Percentiles rank a stretch among this genome's conserved stretches.
These are phyloP conservation scores for Avahi laniger DNA, from an alignment of 2,797 vertebrate genomes.

Conservation along the genomic window DNA sequence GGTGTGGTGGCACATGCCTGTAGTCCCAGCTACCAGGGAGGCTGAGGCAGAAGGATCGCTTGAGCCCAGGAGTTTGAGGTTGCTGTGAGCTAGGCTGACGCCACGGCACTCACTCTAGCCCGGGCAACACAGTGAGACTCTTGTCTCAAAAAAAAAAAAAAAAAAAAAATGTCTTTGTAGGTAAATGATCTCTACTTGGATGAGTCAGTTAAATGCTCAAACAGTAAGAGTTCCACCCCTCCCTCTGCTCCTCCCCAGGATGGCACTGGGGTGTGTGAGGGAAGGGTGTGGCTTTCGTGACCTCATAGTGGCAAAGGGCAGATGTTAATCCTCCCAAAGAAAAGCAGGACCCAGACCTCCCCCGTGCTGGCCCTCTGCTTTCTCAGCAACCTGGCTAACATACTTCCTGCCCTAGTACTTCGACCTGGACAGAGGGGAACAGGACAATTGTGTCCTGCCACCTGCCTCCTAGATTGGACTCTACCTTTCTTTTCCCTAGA, in stretches of 20 bases:
- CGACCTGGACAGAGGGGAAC: not conserved
- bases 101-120: too few relatives aligned
- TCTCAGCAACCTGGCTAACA: not conserved
- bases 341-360: not conserved
- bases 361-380: not conserved
- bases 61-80: too few relatives aligned
- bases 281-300: not conserved
- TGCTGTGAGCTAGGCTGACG: too few relatives aligned
- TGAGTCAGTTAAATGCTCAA: constrained; percentile 11
- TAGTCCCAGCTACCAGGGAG: too few relatives aligned
- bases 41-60: too few relatives aligned
- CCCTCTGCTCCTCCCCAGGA: not conserved
- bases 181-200: not conserved
- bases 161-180: constrained; percentile 16
- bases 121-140: too few relatives aligned
- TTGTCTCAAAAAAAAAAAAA: not conserved
- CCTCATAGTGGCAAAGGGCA: not conserved
- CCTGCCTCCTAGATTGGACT: not conserved
- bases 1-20: too few relatives aligned
- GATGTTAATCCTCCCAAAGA: constrained; percentile 18
- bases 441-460: not conserved
- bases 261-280: not conserved
- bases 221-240: not conserved
- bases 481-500: constrained; percentile 1
- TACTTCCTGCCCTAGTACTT: constrained; percentile 1